phyloP scores from a whole-genome alignment of 2,113 vertebrate species.

The Oreocharis arfaki region DNA sequence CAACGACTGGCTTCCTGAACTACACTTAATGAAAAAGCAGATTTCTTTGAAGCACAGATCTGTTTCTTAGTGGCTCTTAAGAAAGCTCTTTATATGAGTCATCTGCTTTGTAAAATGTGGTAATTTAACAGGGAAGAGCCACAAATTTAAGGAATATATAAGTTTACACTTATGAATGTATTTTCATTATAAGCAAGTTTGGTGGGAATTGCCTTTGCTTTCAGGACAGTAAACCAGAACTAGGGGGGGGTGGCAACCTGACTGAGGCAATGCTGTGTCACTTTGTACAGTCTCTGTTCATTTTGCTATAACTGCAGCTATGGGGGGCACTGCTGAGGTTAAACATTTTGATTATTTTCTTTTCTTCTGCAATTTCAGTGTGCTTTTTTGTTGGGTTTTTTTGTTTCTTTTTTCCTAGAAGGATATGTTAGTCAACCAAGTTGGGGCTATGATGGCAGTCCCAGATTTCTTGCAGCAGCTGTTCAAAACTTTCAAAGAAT shows the following conservation, averaged over 20 bases:
- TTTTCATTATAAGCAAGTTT: neutral
- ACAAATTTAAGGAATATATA: neutral
- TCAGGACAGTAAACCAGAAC: neutral
- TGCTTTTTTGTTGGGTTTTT: too few species aligned
- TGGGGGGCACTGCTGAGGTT: neutral
- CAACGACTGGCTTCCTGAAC: neutral
- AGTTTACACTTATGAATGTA: neutral
- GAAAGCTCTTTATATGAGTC: neutral
- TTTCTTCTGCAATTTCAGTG: neutral
- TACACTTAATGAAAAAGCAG: neutral
- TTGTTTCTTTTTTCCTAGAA: neutral
- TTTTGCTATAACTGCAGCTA: neutral
- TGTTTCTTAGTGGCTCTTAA: neutral
- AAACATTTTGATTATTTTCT: neutral
- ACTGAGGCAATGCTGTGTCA: neutral
- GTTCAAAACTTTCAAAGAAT: neutral
- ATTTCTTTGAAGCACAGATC: neutral
- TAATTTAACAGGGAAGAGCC: neutral
- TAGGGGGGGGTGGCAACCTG: neutral
- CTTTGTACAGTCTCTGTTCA: neutral
- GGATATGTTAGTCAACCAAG: neutral
- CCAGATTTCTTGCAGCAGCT: neutral
- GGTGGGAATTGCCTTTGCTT: neutral
- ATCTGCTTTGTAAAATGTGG: neutral
- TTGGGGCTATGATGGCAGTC: neutral